Conservation (phyloP, 23 tunicate species). For the Oikopleura vanhoeffeni region DNA sequence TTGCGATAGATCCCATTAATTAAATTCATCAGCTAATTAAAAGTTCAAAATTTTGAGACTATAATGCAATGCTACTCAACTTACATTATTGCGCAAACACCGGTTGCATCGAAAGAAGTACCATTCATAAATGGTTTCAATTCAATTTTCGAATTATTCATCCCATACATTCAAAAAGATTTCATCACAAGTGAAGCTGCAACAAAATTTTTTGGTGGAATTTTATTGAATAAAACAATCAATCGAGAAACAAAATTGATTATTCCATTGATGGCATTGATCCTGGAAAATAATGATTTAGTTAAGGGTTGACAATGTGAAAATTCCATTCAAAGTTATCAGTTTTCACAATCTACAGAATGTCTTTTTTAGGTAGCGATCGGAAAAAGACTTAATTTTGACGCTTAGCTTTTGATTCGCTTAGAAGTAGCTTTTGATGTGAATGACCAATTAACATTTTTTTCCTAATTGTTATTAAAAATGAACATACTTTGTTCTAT, state of each 20-base stretch:
- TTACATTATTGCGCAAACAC: not conserved
- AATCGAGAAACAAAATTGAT: not conserved
- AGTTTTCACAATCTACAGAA: too few species aligned
- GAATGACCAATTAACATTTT: too few species aligned
- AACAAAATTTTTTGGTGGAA: not conserved
- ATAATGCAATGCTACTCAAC: not conserved
- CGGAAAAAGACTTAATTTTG: too few species aligned
- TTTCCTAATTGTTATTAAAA: too few species aligned
- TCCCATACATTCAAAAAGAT: not conserved
- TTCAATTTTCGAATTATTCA: not conserved
- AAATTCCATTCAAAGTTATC: too few species aligned
- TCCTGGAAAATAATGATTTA: constrained; percentile 4
- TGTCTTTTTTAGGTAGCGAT: too few species aligned
- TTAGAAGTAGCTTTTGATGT: too few species aligned
- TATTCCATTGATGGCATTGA: not conserved
- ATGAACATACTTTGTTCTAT: too few species aligned
- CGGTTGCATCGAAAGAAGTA: not conserved
- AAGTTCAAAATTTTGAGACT: not conserved
- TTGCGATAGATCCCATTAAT: too few species aligned
- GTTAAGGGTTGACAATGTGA: too few species aligned
- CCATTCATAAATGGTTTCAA: constrained; percentile 12
- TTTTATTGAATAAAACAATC: not conserved
- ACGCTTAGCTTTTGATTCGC: too few species aligned
- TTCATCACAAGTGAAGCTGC: not conserved
- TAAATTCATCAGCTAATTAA: too few species aligned